These are phyloP conservation scores for Hemibagrus wyckioides DNA, from an alignment of 2,113 vertebrate species.

Conservation along the genomic window DNA sequence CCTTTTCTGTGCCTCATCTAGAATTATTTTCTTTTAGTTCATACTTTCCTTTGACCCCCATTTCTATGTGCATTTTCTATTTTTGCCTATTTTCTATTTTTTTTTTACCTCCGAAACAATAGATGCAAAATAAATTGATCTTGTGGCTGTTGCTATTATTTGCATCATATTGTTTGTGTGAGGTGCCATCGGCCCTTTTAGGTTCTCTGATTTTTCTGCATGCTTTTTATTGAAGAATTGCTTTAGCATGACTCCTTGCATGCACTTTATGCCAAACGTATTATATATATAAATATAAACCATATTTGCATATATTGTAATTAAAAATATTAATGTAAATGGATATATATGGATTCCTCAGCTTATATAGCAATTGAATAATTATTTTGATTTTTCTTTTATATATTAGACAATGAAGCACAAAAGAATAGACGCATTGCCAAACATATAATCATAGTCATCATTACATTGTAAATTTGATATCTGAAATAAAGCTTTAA, in stretches of 20 bases:
- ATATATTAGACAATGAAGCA: not conserved
- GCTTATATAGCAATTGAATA: not conserved
- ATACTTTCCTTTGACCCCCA: slow-evolving; percentile 66
- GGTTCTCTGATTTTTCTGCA: slow-evolving; percentile 59
- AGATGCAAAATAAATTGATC: slow-evolving; percentile 51
- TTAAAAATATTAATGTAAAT: slow-evolving; percentile 5
- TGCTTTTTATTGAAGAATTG: slow-evolving; percentile 46
- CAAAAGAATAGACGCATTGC: not conserved
- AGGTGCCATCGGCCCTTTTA: slow-evolving; percentile 55
- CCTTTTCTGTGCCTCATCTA: slow-evolving; percentile 57
- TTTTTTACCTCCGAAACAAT: slow-evolving; percentile 50
- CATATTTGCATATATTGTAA: slow-evolving; percentile 11
- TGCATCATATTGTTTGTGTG: slow-evolving; percentile 59
- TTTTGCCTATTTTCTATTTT: slow-evolving; percentile 20
- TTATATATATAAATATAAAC: not conserved
- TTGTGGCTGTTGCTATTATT: slow-evolving; percentile 35
- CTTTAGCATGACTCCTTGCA: slow-evolving; percentile 52
- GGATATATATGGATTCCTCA: not conserved
- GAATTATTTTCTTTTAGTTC: slow-evolving; percentile 59
- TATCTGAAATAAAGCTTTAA: slow-evolving; percentile 50
- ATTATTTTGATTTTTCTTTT: not conserved
- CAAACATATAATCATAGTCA: slow-evolving; percentile 2
- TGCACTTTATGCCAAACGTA: slow-evolving; percentile 30
- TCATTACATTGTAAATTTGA: slow-evolving; percentile 22
- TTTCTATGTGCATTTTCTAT: slow-evolving; percentile 52